Evolutionary conservation across 64 coral and sea anemone genomes (phyloP), one percentile per base, ranked within the genome.

Genomic region (Montipora capricornis): DNA sequence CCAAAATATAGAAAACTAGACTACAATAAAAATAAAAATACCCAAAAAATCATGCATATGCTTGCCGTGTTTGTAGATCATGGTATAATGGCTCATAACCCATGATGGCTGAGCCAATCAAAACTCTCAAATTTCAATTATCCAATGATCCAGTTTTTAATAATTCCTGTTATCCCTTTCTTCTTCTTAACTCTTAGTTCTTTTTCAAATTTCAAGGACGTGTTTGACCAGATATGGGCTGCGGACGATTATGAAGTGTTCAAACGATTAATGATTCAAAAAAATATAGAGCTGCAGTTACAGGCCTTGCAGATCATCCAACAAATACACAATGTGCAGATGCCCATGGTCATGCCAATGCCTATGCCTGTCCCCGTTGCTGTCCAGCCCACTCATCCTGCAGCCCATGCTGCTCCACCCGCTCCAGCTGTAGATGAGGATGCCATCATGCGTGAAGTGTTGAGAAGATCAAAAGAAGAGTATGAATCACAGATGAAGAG

Each of bases 211-310:
- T 89, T 89, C 5, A 57, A 99, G 98, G 91, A 96, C 74, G 91
- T 96, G 12, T 96, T 99, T 96, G 95, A 96, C 26, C 98, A 99
- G 86, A 82, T 99, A 9, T 99, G 98, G 95, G 98, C 98, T 59
- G 95, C 94, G 15, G 98, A 99, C 48, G 95, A 99, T 69, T 96
- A 89, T 93, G 92, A 99, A 69, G 92, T 99, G 17, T 99, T 99
- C 20, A 99, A 94, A 58, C 74, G 80, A 12, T 48, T 99, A 4
- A 99, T 99, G 98, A 92, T 94, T 37, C 95, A 99, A 51, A 99
- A 99, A 89, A 99, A 99, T 77, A 58, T 99, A 76, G 95, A 99
- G 62, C 69, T 99, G 5, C 92, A 99, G 89, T 92, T 96, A 6
- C 98, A 99, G 89, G 98, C 95, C 1, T 67, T 99, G 68, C 88